Evolutionary conservation across 2,797 vertebrate species (phyloP).

Genomic region (Galaxias olidus): DNA sequence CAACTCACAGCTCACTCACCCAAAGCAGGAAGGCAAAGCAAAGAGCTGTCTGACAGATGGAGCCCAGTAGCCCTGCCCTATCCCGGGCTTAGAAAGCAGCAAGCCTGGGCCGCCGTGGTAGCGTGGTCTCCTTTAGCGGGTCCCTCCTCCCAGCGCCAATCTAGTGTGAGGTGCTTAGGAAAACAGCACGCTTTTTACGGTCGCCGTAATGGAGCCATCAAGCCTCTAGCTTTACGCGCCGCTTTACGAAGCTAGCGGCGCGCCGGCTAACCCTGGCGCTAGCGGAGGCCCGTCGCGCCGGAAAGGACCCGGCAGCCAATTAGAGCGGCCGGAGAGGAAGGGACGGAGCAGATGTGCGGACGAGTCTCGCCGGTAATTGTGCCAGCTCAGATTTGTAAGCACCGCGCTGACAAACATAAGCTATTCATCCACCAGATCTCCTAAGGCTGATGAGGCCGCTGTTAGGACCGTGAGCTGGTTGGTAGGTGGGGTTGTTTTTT

Average conservation of each 20-base stretch:
- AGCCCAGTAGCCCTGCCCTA: no score
- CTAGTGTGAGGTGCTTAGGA: slow-evolving; percentile 15
- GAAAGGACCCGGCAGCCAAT: background rate
- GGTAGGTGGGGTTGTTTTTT: no score
- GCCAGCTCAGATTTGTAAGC: slow-evolving; percentile 19
- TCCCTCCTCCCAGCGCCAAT: background rate
- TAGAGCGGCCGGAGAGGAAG: slow-evolving; percentile 50
- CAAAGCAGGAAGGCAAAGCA: slow-evolving; percentile 19
- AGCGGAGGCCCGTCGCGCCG: background rate
- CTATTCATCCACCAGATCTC: no score
- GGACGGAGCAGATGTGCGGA: slow-evolving; percentile 28
- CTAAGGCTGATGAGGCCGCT: no score
- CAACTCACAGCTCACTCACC: background rate
- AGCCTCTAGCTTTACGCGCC: slow-evolving; percentile 28
- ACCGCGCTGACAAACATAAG: slow-evolving; percentile 34
- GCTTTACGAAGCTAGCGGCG: slow-evolving; percentile 32
- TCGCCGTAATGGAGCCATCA: slow-evolving; percentile 27
- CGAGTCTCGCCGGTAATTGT: slow-evolving; percentile 26
- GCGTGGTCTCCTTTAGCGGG: slow-evolving; percentile 13
- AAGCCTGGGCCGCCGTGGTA: background rate
- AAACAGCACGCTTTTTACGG: slow-evolving; percentile 43
- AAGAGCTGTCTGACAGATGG: background rate
- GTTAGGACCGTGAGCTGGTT: no score
- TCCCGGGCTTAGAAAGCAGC: no score
- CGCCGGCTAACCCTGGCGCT: slow-evolving; percentile 14